Evolutionary conservation across 2,113 vertebrate genomes (phyloP).

Genomic region (Anarhynchus alexandrinus): DNA sequence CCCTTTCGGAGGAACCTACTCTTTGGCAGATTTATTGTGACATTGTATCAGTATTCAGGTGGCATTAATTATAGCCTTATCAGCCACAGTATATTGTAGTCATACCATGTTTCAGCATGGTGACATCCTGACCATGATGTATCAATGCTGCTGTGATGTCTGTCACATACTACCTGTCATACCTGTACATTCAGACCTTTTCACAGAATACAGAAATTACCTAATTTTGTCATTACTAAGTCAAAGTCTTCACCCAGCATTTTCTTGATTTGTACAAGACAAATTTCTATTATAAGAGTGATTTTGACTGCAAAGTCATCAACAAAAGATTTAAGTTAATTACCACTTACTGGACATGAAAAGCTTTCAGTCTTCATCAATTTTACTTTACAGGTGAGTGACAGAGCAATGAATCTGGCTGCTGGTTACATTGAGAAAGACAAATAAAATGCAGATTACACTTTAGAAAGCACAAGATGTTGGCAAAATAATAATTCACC

Average conservation of each 20-base stretch:
- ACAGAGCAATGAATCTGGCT: background rate
- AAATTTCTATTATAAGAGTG: background rate
- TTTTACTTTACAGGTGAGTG: slow-evolving; percentile 12
- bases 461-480: background rate
- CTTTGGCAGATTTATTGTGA: slow-evolving; percentile 39
- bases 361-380: background rate
- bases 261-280: background rate
- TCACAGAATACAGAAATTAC: background rate
- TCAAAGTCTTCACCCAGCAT: background rate
- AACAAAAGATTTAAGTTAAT: background rate
- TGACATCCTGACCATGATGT: background rate
- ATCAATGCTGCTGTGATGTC: background rate
- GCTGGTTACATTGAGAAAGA: background rate
- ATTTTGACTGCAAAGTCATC: background rate
- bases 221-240: background rate
- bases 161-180: background rate
- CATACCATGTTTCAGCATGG: background rate
- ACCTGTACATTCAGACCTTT: background rate
- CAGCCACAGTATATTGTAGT: background rate
- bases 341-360: background rate
- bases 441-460: background rate
- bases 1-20: background rate
- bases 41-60: background rate
- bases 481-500: background rate
- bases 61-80: slow-evolving; percentile 49